Evolutionary conservation across 2,888 invertebrate genomes (phyloP), one percentile per base, ranked within the genome.

Genomic region (Eretmocerus hayati): DNA sequence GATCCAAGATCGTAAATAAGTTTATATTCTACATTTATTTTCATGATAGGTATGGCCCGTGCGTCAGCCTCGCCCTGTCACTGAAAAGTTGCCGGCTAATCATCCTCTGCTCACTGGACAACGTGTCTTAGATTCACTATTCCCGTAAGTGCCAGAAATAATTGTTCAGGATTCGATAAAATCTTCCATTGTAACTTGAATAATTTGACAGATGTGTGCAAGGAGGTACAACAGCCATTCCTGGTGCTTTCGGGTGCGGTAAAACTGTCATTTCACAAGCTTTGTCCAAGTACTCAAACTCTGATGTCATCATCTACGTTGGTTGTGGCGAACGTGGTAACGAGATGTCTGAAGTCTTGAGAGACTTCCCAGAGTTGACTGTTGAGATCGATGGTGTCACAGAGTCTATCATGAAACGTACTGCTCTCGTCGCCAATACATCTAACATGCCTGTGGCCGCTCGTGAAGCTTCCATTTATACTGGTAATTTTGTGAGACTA

Each of bases 391-490:
- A 94, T 15, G 99, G 99, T 9, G 82, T 84, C 33, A 90, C 90
- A 2, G 99, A 97, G 72, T 95, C 96, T 60, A 99, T 99, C 75
- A 99, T 99, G 99, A 97, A 96, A 78, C 87, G 99, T 74, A 99
- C 99, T 3, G 91, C 96, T 31, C 80, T 99, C 52, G 99, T 99
- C 18, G 99, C 99, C 66, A 99, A 99, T 77, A 99, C 99, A 23
- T 99, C 97, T 57, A 99, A 99, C 89, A 99, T 99, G 99, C 99
- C 99, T 70, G 99, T 99, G 56, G 99, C 99, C 65, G 99, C 99
- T 74, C 87, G 99, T 74, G 99, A 99, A 77, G 99, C 99, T 53
- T 99, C 97, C 71, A 99, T 99, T 73, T 99, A 99, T 75, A 99
- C 99, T 53, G 94, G 94, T 77, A 53, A 42, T 30, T 30, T 30